A percentile compares a stretch with the other conserved stretches of the same genome.
These are phyloP conservation scores for Phyllotreta striolata DNA, from an alignment of 2,888 invertebrate genomes.

Conservation along the genomic window DNA sequence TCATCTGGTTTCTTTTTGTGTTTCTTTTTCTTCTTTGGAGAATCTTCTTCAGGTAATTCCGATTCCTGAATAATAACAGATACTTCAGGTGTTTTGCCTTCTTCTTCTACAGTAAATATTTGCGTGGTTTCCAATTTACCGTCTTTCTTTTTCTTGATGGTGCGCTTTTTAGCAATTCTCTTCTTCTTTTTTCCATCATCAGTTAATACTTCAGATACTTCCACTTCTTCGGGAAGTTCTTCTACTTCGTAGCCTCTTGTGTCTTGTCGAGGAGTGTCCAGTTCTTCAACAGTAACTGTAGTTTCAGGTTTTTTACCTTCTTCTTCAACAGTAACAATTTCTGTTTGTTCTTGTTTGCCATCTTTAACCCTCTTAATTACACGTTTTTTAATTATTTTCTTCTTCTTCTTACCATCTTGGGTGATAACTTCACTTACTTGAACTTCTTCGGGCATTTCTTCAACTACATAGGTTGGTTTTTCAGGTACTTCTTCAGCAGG, in stretches of 20 bases:
- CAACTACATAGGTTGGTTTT: conserved; percentile 53
- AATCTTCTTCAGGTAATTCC: conserved; percentile 49
- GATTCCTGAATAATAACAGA: conserved; percentile 53
- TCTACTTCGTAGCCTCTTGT: conserved; percentile 41
- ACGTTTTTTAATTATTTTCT: conserved; percentile 44
- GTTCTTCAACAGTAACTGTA: conserved; percentile 57
- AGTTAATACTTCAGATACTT: conserved; percentile 40
- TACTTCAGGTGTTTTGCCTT: conserved; percentile 50
- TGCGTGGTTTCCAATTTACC: conserved; percentile 52
- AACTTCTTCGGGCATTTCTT: conserved; percentile 42
- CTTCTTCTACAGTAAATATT: conserved; percentile 51
- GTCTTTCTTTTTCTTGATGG: conserved; percentile 56
- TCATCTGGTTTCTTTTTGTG: conserved; percentile 48
- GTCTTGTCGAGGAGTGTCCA: conserved; percentile 57
- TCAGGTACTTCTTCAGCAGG: conserved; percentile 42
- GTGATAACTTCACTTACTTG: conserved; percentile 22
- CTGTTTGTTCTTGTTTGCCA: conserved; percentile 55
- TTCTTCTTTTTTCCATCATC: conserved; percentile 42
- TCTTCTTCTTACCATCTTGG: conserved; percentile 45
- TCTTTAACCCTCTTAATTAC: conserved; percentile 58
- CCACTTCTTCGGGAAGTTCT: conserved; percentile 47
- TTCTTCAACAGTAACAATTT: conserved; percentile 58
- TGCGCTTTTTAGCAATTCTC: conserved; percentile 53
- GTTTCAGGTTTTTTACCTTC: conserved; percentile 54
- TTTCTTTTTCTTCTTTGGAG: conserved; percentile 46